Percentiles rank a stretch among this genome's conserved stretches.
Conservation (phyloP, 1,140 invertebrate species). For the Hylaeus volcanicus region DNA sequence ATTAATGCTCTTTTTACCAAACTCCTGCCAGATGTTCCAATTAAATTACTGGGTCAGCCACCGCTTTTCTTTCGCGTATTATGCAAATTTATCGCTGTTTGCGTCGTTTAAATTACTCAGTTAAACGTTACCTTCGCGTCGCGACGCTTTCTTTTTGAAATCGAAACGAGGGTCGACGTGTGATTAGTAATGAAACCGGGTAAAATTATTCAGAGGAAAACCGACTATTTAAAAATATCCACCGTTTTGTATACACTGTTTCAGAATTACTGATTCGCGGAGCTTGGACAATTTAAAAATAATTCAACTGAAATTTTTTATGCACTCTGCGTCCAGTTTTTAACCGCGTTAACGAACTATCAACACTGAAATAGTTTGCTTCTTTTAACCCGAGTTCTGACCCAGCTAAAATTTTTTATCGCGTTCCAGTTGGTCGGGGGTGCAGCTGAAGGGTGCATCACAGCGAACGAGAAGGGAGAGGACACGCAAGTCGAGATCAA, state of each 20-base stretch:
- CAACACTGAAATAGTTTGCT: no score
- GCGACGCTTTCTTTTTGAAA: neutral
- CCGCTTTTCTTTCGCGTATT: neutral
- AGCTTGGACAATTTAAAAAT: no score
- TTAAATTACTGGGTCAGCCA: neutral
- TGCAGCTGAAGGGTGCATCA: neutral
- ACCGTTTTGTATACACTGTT: neutral
- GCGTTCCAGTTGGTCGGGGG: conserved; percentile 32
- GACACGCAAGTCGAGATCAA: neutral
- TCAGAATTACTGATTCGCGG: no score
- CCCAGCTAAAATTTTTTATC: neutral
- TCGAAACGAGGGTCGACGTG: neutral
- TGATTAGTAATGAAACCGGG: neutral
- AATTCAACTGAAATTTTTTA: no score
- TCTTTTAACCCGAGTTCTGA: no score
- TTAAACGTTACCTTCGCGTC: neutral
- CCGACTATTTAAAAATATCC: neutral
- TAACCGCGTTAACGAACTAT: no score
- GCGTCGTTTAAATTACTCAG: neutral
- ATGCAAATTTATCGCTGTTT: neutral
- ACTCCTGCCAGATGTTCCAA: conserved; percentile 14
- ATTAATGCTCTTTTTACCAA: conserved; percentile 28
- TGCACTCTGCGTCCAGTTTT: no score
- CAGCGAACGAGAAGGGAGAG: neutral
- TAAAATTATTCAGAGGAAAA: neutral